These are phyloP conservation scores for Ramazzottius varieornatus DNA, from an alignment of 2,888 invertebrate species.

Conservation along the genomic window DNA sequence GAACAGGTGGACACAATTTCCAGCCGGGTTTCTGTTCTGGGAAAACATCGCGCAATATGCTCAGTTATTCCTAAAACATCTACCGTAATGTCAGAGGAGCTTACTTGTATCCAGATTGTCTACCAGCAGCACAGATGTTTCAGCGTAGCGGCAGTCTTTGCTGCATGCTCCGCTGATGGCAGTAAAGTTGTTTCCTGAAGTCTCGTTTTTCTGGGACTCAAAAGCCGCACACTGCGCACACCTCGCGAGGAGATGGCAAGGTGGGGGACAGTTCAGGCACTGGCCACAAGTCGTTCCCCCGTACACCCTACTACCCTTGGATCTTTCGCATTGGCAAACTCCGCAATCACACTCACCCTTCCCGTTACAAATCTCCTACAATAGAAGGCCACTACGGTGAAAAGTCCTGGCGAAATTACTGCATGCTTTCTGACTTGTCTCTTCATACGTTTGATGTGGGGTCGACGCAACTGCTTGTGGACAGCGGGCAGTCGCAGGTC, in stretches of 20 bases:
- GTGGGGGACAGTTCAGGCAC: conserved; percentile 16
- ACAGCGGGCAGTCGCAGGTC: not conserved
- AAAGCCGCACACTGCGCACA: not conserved
- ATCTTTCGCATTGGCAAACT: conserved; percentile 20
- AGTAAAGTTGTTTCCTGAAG: no score
- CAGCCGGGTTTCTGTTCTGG: no score
- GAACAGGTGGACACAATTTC: not conserved
- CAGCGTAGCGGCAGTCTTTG: no score
- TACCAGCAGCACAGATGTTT: no score
- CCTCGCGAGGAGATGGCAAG: not conserved
- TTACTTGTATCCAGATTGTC: no score
- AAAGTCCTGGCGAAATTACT: not conserved
- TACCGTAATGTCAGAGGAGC: no score
- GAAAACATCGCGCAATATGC: no score
- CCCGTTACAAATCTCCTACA: conserved; percentile 18
- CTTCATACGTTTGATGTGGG: no score
- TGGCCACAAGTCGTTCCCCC: conserved; percentile 26
- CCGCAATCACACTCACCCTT: conserved; percentile 27
- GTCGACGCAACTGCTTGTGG: not conserved
- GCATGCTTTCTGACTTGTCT: not conserved
- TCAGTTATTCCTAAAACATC: no score
- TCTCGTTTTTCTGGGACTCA: no score
- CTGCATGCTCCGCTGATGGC: no score
- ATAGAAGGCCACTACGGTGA: not conserved
- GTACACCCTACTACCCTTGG: conserved; percentile 14